phyloP scores from a whole-genome alignment of 2,113 vertebrate species.

The Patagioenas fasciata region DNA sequence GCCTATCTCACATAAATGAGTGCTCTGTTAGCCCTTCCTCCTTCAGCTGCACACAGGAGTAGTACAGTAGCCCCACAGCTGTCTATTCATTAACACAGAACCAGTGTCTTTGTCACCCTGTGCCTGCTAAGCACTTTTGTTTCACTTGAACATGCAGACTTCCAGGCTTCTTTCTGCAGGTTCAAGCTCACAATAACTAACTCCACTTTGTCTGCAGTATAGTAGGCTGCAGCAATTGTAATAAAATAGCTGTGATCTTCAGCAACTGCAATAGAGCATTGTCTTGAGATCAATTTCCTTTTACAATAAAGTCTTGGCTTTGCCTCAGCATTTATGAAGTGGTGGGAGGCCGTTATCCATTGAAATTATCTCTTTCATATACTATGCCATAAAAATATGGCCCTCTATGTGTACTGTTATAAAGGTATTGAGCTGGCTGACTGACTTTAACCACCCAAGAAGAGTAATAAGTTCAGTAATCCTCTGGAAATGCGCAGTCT shows the following conservation, averaged over 20 bases:
- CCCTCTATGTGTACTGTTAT: neutral
- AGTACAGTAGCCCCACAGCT: neutral
- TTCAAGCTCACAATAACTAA: neutral
- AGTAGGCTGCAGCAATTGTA: neutral
- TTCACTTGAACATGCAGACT: neutral
- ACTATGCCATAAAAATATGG: conserved; percentile 40
- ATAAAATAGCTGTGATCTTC: conserved; percentile 53
- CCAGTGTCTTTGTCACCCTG: neutral
- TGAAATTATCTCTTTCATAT: conserved; percentile 66
- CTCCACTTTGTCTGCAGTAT: neutral
- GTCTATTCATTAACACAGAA: neutral
- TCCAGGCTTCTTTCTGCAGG: neutral
- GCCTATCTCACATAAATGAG: fast-evolving
- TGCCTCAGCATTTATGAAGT: conserved; percentile 56
- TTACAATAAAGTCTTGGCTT: conserved; percentile 52
- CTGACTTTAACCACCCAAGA: conserved; percentile 66
- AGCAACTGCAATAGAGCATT: conserved; percentile 18
- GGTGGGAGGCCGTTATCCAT: neutral
- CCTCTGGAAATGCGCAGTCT: conserved; percentile 47
- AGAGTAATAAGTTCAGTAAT: conserved; percentile 67
- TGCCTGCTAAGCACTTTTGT: fast-evolving
- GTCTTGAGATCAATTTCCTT: conserved; percentile 64
- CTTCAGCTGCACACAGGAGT: neutral
- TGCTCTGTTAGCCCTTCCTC: neutral
- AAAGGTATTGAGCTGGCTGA: conserved; percentile 43